Evolutionary conservation across 2,113 vertebrate genomes (phyloP).

Genomic region (Patagioenas fasciata): DNA sequence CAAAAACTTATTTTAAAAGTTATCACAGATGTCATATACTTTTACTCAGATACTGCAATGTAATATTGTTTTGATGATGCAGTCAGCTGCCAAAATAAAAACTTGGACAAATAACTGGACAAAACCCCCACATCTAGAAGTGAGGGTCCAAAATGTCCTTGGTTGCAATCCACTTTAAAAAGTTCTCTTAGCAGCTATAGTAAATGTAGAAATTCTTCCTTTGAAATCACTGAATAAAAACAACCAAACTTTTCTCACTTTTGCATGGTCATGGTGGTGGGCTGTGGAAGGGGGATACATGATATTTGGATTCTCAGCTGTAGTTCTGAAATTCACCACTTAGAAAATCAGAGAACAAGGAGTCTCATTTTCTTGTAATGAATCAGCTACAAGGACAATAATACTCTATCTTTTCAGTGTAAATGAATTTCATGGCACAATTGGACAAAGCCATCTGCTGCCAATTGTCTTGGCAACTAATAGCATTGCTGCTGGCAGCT

Average conservation of each 20-base stretch:
- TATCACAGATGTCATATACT: neutral
- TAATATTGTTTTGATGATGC: neutral
- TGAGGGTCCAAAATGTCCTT: neutral
- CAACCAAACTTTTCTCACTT: neutral
- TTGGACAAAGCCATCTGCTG: slow-evolving; percentile 59
- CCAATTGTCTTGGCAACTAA: slow-evolving; percentile 64
- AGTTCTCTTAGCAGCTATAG: neutral
- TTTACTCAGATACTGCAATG: neutral
- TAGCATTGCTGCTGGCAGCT: slow-evolving; percentile 30
- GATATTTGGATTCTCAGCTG: neutral
- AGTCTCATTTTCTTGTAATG: slow-evolving; percentile 6
- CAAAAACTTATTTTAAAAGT: neutral
- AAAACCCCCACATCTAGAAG: neutral
- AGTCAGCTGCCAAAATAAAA: neutral
- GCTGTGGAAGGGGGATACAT: neutral
- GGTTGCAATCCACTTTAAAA: neutral
- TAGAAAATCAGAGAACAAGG: neutral
- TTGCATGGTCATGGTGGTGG: neutral
- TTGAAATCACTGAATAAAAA: neutral
- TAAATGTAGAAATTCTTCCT: neutral
- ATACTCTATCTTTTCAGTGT: slow-evolving; percentile 17
- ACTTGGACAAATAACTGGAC: neutral
- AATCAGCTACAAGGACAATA: slow-evolving; percentile 20
- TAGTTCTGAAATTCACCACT: neutral
- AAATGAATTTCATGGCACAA: slow-evolving; percentile 49